These are phyloP conservation scores for Diploscapter pachys DNA, from an alignment of 1,140 invertebrate genomes.

Conservation along the genomic window DNA sequence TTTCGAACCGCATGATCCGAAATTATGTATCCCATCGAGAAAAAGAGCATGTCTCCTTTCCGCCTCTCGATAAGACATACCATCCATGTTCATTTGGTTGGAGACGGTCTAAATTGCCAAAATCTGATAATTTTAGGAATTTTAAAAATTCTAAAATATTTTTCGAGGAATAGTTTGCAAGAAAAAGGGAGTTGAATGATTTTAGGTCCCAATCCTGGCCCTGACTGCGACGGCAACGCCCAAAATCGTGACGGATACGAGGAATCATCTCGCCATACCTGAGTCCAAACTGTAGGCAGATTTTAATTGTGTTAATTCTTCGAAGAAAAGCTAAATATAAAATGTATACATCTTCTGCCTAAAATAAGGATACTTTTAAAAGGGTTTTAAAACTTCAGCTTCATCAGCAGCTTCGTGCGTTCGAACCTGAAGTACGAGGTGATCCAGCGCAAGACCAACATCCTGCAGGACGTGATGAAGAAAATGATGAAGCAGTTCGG, in stretches of 20 bases:
- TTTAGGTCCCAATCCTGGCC: slow-evolving; percentile 33
- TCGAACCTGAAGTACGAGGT: slow-evolving; percentile 84
- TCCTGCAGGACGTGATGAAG: slow-evolving; percentile 70
- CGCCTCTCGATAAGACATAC: no score
- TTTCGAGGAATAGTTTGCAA: background rate
- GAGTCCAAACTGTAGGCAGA: slow-evolving; percentile 37
- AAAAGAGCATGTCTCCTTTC: background rate
- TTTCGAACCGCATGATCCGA: no score
- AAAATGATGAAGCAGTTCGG: slow-evolving; percentile 69
- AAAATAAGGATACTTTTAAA: slow-evolving; percentile 23
- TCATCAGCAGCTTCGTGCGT: slow-evolving; percentile 76
- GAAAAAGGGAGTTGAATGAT: slow-evolving; percentile 1
- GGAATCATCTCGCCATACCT: slow-evolving; percentile 38
- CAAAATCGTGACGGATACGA: slow-evolving; percentile 35
- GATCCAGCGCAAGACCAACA: slow-evolving; percentile 67
- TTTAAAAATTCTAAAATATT: background rate
- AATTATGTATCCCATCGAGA: no score
- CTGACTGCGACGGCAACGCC: slow-evolving; percentile 38
- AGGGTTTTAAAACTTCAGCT: slow-evolving; percentile 59
- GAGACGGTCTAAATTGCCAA: no score
- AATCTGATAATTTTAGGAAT: no score
- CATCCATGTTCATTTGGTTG: no score
- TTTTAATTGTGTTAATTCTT: background rate
- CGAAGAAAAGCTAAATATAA: no score
- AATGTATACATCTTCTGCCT: slow-evolving; percentile 3